Base-by-base conservation (phyloP, 2,797 vertebrate genomes). In the Enteromius viviparus region DNA sequence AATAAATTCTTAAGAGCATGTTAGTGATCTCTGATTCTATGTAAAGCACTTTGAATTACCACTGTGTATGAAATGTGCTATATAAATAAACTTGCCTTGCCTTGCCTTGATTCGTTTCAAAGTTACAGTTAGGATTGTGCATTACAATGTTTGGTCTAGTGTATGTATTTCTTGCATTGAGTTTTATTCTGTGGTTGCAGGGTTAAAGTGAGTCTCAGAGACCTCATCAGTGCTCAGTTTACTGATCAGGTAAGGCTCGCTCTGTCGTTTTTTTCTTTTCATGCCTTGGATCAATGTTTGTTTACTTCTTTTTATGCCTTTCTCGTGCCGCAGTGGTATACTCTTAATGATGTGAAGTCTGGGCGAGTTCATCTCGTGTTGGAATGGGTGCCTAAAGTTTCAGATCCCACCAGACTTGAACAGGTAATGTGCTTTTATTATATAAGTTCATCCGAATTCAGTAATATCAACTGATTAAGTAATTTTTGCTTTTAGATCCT, bases 311-410 rank as follows among this genome's bases (percentile, higher is more conserved):
- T 82, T 45, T 62, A 47, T 75, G 66, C 23, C 12, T 85, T 81
- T 49, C 53, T 83, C 32, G 45, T 37, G 21, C 12, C 87, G 55
- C 89, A 98, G 97, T 98, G 97, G 97, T 96, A 96, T 89, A 93
- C 94, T 3, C 91, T 98, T 55, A 96, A 96, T 85, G 96, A 96
- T 26, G 96, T 97, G 62, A 97, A 97, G 81, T 96, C 97, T 6
- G 97, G 97, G 55, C 92, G 93, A 32, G 93, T 98, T 88, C 97
- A 97, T 85, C 89, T 98, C 84, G 90, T 95, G 78, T 90, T 98
- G 88, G 97, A 98, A 91, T 96, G 95, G 92, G 91, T 98, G 83
- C 90, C 92, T 37, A 94, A 92, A 78, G 88, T 91, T 7, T 90
- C 93, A 17, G 95, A 95, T 23, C 85, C 94, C 3, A 76, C 87